Percentiles rank a stretch among this genome's conserved stretches.
These are phyloP conservation scores for Fragum sueziense DNA, from an alignment of 2,888 invertebrate genomes.

Conservation along the genomic window DNA sequence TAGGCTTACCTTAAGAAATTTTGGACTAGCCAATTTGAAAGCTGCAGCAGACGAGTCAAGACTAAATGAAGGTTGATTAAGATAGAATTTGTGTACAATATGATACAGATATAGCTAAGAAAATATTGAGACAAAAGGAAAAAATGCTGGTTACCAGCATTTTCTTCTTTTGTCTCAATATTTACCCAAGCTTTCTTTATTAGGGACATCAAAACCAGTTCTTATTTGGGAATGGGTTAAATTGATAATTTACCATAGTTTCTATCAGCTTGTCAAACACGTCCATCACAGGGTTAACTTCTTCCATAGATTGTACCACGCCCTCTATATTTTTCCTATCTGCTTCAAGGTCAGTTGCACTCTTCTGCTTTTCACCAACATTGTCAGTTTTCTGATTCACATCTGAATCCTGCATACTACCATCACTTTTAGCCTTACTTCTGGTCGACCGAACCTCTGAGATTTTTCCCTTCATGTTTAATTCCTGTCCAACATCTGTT, in stretches of 20 bases:
- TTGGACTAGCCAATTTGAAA: too few species aligned
- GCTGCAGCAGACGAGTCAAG: too few species aligned
- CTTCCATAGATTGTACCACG: conserved; percentile 20
- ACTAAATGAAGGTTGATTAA: too few species aligned
- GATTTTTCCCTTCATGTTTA: not conserved
- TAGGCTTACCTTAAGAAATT: too few species aligned
- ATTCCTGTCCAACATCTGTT: not conserved
- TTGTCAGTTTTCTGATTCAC: not conserved
- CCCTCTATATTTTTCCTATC: conserved; percentile 38
- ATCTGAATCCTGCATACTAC: not conserved
- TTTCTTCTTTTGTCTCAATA: too few species aligned
- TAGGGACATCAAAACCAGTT: too few species aligned
- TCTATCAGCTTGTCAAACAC: conserved; percentile 53
- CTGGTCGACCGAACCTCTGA: not conserved
- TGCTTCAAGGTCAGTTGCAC: conserved; percentile 8
- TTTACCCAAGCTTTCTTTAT: too few species aligned
- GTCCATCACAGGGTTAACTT: conserved; percentile 42
- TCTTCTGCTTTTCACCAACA: not conserved
- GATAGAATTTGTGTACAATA: too few species aligned
- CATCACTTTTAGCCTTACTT: not conserved
- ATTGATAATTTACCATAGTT: conserved; percentile 53
- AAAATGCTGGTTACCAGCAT: too few species aligned
- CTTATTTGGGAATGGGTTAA: too few species aligned
- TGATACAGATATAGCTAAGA: too few species aligned
- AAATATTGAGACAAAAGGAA: too few species aligned